Conservation (phyloP, 2,888 invertebrate species). For the Ischnus inquisitorius region DNA sequence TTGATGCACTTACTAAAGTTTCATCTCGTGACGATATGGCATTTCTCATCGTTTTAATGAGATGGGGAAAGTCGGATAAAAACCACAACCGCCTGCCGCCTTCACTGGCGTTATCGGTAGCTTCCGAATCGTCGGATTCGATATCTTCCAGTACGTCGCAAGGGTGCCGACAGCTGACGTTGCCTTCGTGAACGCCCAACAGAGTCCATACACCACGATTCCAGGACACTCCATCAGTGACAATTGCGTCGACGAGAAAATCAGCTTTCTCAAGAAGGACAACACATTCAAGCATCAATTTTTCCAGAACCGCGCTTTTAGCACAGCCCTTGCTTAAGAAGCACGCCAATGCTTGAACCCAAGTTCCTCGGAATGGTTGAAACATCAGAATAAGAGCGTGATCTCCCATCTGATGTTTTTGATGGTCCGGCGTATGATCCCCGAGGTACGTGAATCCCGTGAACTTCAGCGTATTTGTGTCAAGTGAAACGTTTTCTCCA, state of each 20-base stretch:
- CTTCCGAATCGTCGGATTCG: too few species aligned
- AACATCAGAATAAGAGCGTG: conserved; percentile 75
- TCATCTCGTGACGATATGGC: too few species aligned
- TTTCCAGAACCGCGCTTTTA: conserved; percentile 64
- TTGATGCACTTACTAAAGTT: background rate
- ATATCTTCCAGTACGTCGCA: background rate
- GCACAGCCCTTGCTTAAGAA: conserved; percentile 72
- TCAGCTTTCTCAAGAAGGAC: conserved; percentile 63
- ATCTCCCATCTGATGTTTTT: conserved; percentile 67
- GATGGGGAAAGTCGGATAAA: conserved; percentile 22
- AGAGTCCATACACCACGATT: background rate
- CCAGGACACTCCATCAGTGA: background rate
- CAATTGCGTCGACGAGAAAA: background rate
- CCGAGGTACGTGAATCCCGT: conserved; percentile 69
- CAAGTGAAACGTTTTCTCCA: conserved; percentile 59
- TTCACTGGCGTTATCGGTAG: too few species aligned
- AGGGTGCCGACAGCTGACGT: background rate
- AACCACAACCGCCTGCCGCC: background rate
- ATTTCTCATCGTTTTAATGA: background rate
- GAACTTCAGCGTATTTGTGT: conserved; percentile 54
- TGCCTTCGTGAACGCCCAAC: background rate
- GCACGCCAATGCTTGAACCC: conserved; percentile 71
- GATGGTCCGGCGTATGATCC: conserved; percentile 67
- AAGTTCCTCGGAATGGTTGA: conserved; percentile 70
- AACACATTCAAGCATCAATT: conserved; percentile 72